These are phyloP conservation scores for Drosophila sproati DNA, from an alignment of 1,140 invertebrate species.

Conservation along the genomic window DNA sequence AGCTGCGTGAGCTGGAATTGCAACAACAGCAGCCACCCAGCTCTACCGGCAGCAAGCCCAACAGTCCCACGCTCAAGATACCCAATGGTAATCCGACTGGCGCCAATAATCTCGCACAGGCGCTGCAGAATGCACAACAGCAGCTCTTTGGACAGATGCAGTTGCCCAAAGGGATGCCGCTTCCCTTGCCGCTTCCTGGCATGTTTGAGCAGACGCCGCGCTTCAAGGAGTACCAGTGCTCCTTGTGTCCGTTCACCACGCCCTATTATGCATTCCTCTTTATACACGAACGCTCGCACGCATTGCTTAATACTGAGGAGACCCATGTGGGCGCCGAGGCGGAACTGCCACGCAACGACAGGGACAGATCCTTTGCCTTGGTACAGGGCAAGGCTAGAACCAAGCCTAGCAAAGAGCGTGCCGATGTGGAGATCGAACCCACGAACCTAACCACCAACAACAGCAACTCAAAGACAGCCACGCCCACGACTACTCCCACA, in stretches of 20 bases:
- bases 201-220: constrained; percentile 85
- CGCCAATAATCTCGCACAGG: constrained; percentile 72
- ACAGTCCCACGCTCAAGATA: constrained; percentile 87
- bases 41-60: constrained; percentile 66
- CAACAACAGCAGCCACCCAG: constrained; percentile 76
- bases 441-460: constrained; percentile 61
- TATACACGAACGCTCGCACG: constrained; percentile 94
- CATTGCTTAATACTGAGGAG: constrained; percentile 69
- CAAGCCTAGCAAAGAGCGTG: constrained; percentile 20
- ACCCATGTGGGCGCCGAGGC: constrained; percentile 43
- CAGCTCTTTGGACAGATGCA: constrained; percentile 81
- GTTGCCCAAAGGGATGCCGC: constrained; percentile 67
- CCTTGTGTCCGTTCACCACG: constrained; percentile 95
- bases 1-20: constrained; percentile 88
- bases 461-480: constrained; percentile 29
- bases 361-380: constrained; percentile 12
- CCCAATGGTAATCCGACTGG: constrained; percentile 85
- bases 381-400: constrained; percentile 33
- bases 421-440: constrained; percentile 47
- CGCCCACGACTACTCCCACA: constrained; percentile 40
- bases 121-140: constrained; percentile 77
- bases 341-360: constrained; percentile 24
- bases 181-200: constrained; percentile 84
- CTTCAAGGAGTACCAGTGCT: constrained; percentile 93
- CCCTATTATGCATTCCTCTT: constrained; percentile 94